These are phyloP conservation scores for Diaprepes abbreviatus DNA, from an alignment of 2,888 invertebrate species.

Conservation along the genomic window DNA sequence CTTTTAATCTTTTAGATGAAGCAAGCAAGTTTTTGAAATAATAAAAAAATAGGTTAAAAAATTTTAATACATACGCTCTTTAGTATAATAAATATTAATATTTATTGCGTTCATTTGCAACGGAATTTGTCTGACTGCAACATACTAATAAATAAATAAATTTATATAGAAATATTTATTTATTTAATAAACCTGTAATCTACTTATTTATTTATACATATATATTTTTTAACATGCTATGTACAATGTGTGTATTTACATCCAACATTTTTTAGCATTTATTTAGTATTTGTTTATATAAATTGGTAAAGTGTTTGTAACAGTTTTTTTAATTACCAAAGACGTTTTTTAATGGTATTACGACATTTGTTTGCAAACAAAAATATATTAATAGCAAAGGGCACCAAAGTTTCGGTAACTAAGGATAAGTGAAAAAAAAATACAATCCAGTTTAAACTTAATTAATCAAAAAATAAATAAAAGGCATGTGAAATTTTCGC, in stretches of 20 bases:
- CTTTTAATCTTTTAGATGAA: too few species aligned
- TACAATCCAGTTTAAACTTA: too few species aligned
- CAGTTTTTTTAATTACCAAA: constrained; percentile 56
- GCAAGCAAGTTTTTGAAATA: too few species aligned
- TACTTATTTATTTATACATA: neutral
- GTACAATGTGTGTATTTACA: constrained; percentile 4
- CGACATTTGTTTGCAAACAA: constrained; percentile 3
- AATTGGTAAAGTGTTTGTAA: constrained; percentile 13
- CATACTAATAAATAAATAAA: neutral
- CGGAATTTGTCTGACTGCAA: neutral
- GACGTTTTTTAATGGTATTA: constrained; percentile 49
- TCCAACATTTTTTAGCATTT: constrained; percentile 1
- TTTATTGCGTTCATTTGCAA: too few species aligned
- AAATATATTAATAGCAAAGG: too few species aligned
- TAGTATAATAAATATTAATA: too few species aligned
- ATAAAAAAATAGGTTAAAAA: too few species aligned
- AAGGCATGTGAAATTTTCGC: too few species aligned
- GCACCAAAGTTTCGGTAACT: too few species aligned
- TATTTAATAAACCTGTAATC: neutral
- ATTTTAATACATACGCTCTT: too few species aligned
- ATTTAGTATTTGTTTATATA: neutral
- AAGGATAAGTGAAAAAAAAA: too few species aligned
- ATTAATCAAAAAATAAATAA: too few species aligned
- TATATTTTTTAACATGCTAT: neutral
- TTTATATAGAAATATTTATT: neutral